Base-by-base conservation (phyloP, 2,797 vertebrate genomes). In the Nothura maculosa region DNA sequence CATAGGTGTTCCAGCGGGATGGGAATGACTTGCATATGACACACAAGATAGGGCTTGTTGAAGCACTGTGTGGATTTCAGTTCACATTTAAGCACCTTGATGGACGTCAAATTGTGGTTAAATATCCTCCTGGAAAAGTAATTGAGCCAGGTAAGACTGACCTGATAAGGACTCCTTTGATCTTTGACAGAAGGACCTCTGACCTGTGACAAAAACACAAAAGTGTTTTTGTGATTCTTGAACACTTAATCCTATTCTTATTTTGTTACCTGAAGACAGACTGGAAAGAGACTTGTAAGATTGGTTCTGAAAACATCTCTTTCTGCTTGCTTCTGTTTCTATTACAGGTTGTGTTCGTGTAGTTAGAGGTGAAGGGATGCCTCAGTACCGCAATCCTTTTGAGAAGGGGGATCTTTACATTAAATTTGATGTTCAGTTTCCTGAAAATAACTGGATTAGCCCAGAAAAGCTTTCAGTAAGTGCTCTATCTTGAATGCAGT, bases 341-440 rank as follows among this genome's bases (percentile, higher is more conserved):
- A 88, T 81, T 78, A 24, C 96, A 99, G 99, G 98, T 70, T 99
- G 98, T 11, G 97, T 99, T 92, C 98, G 99, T 64, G 98, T 99
- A 76, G 99, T 99, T 92, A 97, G 98, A 96, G 99, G 98, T 54
- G 99, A 99, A 96, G 99, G 99, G 32, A 99, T 99, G 99, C 99
- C 99, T 25, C 99, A 99, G 86, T 99, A 99, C 94, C 98, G 99
- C 52, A 99, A 99, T 98, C 99, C 99, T 25, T 99, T 99, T 92
- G 99, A 99, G 96, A 99, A 99, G 88, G 99, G 99, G 54, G 99
- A 99, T 90, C 97, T 99, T 61, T 99, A 98, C 90, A 96, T 99
- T 90, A 99, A 99, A 90, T 99, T 99, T 96, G 99, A 99, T 8
- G 99, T 99, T 88, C 99, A 99, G 96, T 99, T 99, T 97, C 99